Base-by-base conservation (phyloP, 2,797 vertebrate species). In the Clarias platycephalus region DNA sequence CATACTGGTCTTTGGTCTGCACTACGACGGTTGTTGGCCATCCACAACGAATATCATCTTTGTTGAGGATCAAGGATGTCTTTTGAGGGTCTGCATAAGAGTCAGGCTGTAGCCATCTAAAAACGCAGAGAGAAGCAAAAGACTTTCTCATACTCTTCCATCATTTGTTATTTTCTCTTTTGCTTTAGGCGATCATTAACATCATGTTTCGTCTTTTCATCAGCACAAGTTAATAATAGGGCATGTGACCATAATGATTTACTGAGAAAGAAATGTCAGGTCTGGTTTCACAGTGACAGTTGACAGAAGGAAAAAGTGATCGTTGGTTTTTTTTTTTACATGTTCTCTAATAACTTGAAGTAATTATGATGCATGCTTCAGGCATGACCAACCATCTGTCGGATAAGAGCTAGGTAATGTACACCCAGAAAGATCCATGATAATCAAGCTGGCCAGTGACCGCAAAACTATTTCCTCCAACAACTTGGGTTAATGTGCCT, bases 1-100 rank as follows among this genome's bases (percentile, higher is more conserved):
- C 98, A 90, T 99, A 99, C 85, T 99, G 98, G 93, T 99, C 98
- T 94, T 99, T 99, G 84, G 98, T 99, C 92, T 99, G 98, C 16
- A 99, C 97, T 0, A 96, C 97, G 89, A 99, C 97, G 34, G 97
- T 97, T 44, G 98, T 95, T 53, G 98, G 98, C 98, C 98, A 99
- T 58, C 98, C 97, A 88, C 98, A 99, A 70, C 98, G 95, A 83
- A 99, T 98, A 87, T 99, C 98, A 88, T 99, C 98, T 93, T 99
- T 99, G 94, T 99, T 99, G 62, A 99, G 93, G 88, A 99, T 96
- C 91, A 99, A 80, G 18, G 98, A 97, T 0, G 98, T 99, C 91
- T 99, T 99, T 86, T 99, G 98, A 86, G 98, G 98, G 93, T 99
- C 98, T 82, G 98, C 98, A 57, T 98, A 99, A 0, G 98, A 99